Conservation (phyloP, 2,797 vertebrate genomes). For the Aeoliscus strigatus region DNA sequence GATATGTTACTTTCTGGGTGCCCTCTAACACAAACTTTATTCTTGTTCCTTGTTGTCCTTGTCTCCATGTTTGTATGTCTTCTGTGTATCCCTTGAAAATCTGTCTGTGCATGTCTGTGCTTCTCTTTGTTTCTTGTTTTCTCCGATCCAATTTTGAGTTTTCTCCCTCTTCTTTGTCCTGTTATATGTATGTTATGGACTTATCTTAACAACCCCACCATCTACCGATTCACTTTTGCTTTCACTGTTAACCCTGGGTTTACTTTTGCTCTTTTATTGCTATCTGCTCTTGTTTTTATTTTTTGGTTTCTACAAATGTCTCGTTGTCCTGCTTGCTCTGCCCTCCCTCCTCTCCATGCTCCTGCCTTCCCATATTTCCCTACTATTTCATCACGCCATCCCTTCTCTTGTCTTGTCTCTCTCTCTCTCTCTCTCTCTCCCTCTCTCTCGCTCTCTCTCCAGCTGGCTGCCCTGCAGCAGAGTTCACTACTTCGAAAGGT, state of each 20-base stretch:
- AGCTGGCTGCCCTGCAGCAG: conserved; percentile 91
- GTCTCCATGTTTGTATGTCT: conserved; percentile 58
- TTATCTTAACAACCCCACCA: too few relatives aligned
- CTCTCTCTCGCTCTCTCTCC: conserved; percentile 62
- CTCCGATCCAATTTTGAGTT: too few relatives aligned
- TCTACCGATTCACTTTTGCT: too few relatives aligned
- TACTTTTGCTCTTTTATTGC: too few relatives aligned
- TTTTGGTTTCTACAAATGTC: conserved; percentile 7
- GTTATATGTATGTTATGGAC: too few relatives aligned
- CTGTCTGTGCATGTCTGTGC: conserved; percentile 31
- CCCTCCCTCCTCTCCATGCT: conserved; percentile 14
- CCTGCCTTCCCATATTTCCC: conserved; percentile 23
- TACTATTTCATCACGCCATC: conserved; percentile 21
- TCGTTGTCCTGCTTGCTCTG: not conserved
- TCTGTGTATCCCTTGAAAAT: conserved; percentile 48
- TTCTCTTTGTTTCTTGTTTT: conserved; percentile 34
- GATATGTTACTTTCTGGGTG: too few relatives aligned
- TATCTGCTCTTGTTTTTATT: not conserved
- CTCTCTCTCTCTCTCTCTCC: conserved; percentile 24
- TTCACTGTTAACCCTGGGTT: too few relatives aligned
- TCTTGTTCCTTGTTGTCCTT: conserved; percentile 63
- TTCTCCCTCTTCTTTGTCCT: too few relatives aligned
- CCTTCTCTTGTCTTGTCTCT: conserved; percentile 8
- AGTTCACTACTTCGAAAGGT: conserved; percentile 93
- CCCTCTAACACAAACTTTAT: conserved; percentile 65